phyloP scores from a whole-genome alignment of 1,140 invertebrate genomes.

The Drosophila orena region DNA sequence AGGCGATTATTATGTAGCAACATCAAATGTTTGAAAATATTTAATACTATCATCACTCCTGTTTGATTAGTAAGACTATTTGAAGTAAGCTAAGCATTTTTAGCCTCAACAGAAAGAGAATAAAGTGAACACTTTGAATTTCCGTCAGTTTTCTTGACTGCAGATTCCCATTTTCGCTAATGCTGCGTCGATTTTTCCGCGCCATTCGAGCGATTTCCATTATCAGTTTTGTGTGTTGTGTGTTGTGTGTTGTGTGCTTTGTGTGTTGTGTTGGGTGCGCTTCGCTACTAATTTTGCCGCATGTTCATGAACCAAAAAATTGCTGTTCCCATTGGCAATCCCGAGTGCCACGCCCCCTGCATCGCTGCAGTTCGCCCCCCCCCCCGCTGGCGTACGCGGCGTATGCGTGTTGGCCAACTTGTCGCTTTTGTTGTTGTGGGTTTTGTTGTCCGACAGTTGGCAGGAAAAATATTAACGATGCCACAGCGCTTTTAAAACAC shows the following conservation, averaged over 20 bases:
- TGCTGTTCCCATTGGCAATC: conserved; percentile 44
- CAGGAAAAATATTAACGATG: conserved; percentile 65
- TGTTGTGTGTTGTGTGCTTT: too few relatives aligned
- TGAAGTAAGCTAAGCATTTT: neutral
- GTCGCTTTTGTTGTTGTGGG: conserved; percentile 24
- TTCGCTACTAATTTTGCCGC: conserved; percentile 74
- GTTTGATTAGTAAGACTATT: too few relatives aligned
- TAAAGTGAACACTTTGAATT: neutral
- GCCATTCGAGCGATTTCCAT: conserved; percentile 58
- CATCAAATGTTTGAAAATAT: neutral
- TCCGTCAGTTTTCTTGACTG: neutral
- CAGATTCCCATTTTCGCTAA: conserved; percentile 3
- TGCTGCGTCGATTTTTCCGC: conserved; percentile 38
- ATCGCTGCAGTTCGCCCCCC: conserved; percentile 3
- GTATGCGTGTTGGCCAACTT: conserved; percentile 68
- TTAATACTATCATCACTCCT: neutral
- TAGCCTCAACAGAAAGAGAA: neutral
- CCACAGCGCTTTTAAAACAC: conserved; percentile 41
- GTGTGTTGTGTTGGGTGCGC: conserved; percentile 49
- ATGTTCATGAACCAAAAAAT: conserved; percentile 74
- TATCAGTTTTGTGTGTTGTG: conserved; percentile 53
- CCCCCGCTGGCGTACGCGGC: conserved; percentile 53
- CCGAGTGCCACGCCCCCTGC: conserved; percentile 12
- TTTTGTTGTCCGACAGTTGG: conserved; percentile 57
- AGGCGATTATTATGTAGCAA: too few relatives aligned